Evolutionary conservation across 1,140 invertebrate genomes (phyloP).

Genomic region (Neomicropteryx cornuta): DNA sequence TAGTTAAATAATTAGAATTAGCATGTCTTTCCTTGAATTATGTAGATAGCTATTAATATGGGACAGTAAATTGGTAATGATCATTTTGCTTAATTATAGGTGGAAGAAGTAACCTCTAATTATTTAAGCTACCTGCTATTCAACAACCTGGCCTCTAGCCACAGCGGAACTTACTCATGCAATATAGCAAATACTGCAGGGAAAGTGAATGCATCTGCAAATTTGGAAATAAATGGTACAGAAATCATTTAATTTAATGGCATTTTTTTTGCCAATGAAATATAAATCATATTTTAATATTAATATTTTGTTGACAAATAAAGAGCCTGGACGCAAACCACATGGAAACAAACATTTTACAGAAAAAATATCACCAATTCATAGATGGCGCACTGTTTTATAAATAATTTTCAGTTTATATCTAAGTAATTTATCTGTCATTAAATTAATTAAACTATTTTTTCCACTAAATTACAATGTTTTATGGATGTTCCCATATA

Average conservation of each 20-base stretch:
- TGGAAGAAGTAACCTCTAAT: slow-evolving; percentile 45
- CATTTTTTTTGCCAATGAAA: background rate
- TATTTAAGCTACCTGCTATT: slow-evolving; percentile 52
- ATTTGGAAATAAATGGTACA: slow-evolving; percentile 57
- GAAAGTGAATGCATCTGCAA: slow-evolving; percentile 52
- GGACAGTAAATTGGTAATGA: background rate
- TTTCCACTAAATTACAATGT: too few species aligned
- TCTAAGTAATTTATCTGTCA: too few species aligned
- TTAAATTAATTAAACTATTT: too few species aligned
- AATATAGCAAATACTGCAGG: slow-evolving; percentile 59
- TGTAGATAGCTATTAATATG: too few species aligned
- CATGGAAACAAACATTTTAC: too few species aligned
- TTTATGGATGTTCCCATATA: too few species aligned
- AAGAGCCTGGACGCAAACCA: too few species aligned
- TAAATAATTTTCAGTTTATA: too few species aligned
- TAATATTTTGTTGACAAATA: background rate
- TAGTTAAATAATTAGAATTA: too few species aligned
- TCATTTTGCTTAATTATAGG: slow-evolving; percentile 23
- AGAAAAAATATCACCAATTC: too few species aligned
- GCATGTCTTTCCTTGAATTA: too few species aligned
- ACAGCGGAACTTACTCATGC: slow-evolving; percentile 65
- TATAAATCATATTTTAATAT: background rate
- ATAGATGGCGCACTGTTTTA: too few species aligned
- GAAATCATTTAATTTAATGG: background rate
- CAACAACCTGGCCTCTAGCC: slow-evolving; percentile 44